Evolutionary conservation across 2,888 invertebrate genomes (phyloP).

Genomic region (Euphydryas editha): DNA sequence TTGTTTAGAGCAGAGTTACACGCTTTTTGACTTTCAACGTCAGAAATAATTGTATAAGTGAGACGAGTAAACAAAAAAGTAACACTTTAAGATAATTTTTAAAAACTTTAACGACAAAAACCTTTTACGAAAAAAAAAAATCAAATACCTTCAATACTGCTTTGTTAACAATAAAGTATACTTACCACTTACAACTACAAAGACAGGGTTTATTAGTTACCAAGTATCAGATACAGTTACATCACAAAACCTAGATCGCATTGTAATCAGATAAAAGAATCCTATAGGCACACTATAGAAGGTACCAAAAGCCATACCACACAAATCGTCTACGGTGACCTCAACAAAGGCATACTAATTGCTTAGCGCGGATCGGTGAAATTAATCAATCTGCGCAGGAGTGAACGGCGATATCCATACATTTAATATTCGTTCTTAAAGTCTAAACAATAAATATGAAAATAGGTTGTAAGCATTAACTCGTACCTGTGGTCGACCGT

Average conservation of each 20-base stretch:
- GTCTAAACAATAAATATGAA: background rate
- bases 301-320: conserved; percentile 46
- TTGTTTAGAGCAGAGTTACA: conserved; percentile 53
- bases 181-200: too few species aligned
- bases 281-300: conserved; percentile 19
- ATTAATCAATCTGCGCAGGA: conserved; percentile 74
- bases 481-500: conserved; percentile 45
- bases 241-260: conserved; percentile 1
- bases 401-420: conserved; percentile 33
- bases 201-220: background rate
- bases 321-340: conserved; percentile 45
- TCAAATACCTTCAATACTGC: too few species aligned
- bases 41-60: conserved; percentile 31
- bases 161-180: too few species aligned
- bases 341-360: conserved; percentile 78
- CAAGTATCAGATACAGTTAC: background rate
- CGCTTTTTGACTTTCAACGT: conserved; percentile 48
- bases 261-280: conserved; percentile 7
- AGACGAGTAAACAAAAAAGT: conserved; percentile 25
- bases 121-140: too few species aligned
- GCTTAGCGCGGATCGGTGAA: conserved; percentile 72
- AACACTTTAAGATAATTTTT: background rate
- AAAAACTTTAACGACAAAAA: too few species aligned
- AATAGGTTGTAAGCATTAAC: background rate
- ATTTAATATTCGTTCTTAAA: conserved; percentile 16